Base-by-base conservation (phyloP, 2,113 vertebrate species). In the Hippopotamus amphibius region DNA sequence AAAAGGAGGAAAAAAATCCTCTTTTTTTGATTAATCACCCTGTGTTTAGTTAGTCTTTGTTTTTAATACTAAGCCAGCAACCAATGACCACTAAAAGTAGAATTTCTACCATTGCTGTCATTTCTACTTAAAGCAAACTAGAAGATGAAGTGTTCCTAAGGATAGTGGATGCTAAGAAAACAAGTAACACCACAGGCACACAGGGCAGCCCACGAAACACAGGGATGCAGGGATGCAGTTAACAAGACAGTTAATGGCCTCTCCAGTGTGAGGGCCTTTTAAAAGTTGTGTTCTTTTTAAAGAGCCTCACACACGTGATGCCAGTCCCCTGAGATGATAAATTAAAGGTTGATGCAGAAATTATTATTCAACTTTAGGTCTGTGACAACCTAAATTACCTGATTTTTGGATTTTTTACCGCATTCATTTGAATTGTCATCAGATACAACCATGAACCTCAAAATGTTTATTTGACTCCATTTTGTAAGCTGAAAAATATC, bases 71-170 rank as follows among this genome's bases (percentile, higher is more conserved):
- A 61, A 90, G 26, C 48, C 63, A 96, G 43, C 16, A 63, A 90
- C 19, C 14, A 28, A 21, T 50, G 24, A 7, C 28, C 55, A 41
- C 53, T 68, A 80, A 71, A 90, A 26, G 90, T 87, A 84, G 17
- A 65, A 82, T 68, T 92, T 71, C 33, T 86, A 37, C 30, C 43
- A 28, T 9, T 57, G 4, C 16, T 90, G 1, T 77, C n/a, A 41
- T 63, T 86, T 89, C 95, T 90, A 63, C 41, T 81, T 77, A 65
- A 89, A 89, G n/a, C 72, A 84, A 86, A 28, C 87, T 83, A 13
- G 46, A 59, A 37, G n/a, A 43, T 72, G 30, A 79, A 72, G 53
- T 83, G 22, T 66, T 92, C 28, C 79, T 68, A 90, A 71, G 15
- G 22, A 69, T 2, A 91, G 16, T 37, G 8, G 68, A 74, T 63